phyloP scores from a whole-genome alignment of 2,888 invertebrate species.

The Scaptomyza polygonia region DNA sequence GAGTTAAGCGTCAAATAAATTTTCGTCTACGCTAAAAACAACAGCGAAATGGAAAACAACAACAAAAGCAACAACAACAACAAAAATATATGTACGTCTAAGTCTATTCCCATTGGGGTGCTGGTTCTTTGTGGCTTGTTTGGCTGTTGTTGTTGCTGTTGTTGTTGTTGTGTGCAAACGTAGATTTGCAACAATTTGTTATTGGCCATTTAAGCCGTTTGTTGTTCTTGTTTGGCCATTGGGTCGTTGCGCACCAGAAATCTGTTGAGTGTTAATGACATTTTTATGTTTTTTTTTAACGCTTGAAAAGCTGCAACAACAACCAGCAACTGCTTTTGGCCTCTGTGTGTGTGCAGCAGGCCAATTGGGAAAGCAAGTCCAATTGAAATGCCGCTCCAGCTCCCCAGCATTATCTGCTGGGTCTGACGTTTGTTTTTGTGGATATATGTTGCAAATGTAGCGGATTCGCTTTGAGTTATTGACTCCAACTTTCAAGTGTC shows the following conservation, averaged over 20 bases:
- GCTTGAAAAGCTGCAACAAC: conserved; percentile 67
- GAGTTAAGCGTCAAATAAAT: conserved; percentile 76
- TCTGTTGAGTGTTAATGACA: conserved; percentile 79
- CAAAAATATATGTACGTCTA: conserved; percentile 28
- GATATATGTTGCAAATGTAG: conserved; percentile 55
- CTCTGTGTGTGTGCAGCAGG: conserved; percentile 29
- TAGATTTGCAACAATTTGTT: conserved; percentile 78
- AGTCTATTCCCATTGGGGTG: conserved; percentile 54
- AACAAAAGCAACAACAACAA: conserved; percentile 30
- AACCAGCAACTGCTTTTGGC: too few species aligned
- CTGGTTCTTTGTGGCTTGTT: conserved; percentile 44
- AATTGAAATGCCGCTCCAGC: conserved; percentile 56
- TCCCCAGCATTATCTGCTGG: conserved; percentile 2
- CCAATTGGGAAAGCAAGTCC: conserved; percentile 57
- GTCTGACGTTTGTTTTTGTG: conserved; percentile 39
- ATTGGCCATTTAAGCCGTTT: conserved; percentile 76
- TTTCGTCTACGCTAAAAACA: conserved; percentile 62
- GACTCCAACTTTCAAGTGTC: conserved; percentile 27
- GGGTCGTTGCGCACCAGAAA: conserved; percentile 67
- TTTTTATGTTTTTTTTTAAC: conserved; percentile 79
- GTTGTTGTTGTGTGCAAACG: conserved; percentile 33
- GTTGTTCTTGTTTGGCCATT: conserved; percentile 44
- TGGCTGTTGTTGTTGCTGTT: conserved; percentile 22
- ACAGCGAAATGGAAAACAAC: conserved; percentile 51
- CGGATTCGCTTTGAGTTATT: conserved; percentile 46